Evolutionary conservation across 2,888 invertebrate species (phyloP).

Genomic region (Cephus pulcher): DNA sequence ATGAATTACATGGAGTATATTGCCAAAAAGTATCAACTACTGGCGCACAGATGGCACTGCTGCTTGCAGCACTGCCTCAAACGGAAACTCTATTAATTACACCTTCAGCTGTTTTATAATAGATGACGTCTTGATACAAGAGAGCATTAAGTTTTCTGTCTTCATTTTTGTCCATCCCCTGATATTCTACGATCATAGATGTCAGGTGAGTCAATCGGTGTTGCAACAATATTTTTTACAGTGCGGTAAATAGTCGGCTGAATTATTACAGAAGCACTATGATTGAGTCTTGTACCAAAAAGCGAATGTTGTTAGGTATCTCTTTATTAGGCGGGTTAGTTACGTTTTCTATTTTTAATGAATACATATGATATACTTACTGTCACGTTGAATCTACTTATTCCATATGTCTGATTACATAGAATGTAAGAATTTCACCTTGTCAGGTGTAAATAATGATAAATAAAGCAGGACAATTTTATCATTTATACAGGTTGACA

Average conservation of each 20-base stretch:
- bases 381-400: neutral
- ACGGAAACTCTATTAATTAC: neutral
- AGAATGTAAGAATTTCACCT: conserved; percentile 14
- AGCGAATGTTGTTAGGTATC: conserved; percentile 85
- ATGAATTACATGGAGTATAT: neutral
- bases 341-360: conserved; percentile 20
- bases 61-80: neutral
- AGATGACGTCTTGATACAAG: neutral
- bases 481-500: conserved; percentile 75
- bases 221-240: neutral
- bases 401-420: neutral
- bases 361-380: neutral
- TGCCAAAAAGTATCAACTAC: neutral
- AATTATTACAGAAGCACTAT: conserved; percentile 49
- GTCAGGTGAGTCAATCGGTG: neutral
- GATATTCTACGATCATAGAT: neutral
- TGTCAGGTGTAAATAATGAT: conserved; percentile 10
- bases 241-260: neutral
- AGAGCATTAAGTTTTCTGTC: neutral
- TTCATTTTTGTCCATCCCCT: neutral
- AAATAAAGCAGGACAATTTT: conserved; percentile 19
- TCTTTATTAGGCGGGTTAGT: conserved; percentile 81
- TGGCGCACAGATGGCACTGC: neutral
- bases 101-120: neutral
- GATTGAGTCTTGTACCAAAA: conserved; percentile 88